Evolutionary conservation across 2,797 vertebrate species (phyloP).

Genomic region (Aotus griseimembra): DNA sequence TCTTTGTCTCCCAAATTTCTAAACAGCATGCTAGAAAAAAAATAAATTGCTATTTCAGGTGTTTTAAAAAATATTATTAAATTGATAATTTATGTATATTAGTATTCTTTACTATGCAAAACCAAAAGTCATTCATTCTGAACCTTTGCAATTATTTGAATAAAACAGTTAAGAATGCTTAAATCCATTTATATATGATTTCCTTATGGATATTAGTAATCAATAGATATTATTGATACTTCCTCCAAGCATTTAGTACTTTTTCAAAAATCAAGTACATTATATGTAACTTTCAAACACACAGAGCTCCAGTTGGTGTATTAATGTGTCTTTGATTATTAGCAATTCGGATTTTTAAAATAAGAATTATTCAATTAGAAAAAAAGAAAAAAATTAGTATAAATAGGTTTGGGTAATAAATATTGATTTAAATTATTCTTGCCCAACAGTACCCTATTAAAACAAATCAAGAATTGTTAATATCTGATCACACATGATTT

Average conservation of each 20-base stretch:
- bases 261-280: not conserved
- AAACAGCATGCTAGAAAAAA: not conserved
- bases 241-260: not conserved
- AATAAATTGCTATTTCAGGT: not conserved
- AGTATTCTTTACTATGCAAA: not conserved
- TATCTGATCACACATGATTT: conserved; percentile 11
- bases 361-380: not conserved
- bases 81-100: not conserved
- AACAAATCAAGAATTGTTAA: conserved; percentile 22
- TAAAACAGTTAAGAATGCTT: not conserved
- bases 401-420: not conserved
- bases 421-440: conserved; percentile 45
- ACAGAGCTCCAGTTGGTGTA: not conserved
- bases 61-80: conserved; percentile 6
- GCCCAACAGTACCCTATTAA: not conserved
- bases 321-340: not conserved
- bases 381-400: conserved; percentile 33
- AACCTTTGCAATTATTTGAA: not conserved
- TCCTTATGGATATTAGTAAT: not conserved
- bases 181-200: not conserved
- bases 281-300: not conserved
- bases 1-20: not conserved
- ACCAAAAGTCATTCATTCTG: not conserved
- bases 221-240: not conserved
- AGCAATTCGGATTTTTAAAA: conserved; percentile 10